These are phyloP conservation scores for Nymphalis c-album DNA, from an alignment of 2,888 invertebrate genomes.

Conservation along the genomic window DNA sequence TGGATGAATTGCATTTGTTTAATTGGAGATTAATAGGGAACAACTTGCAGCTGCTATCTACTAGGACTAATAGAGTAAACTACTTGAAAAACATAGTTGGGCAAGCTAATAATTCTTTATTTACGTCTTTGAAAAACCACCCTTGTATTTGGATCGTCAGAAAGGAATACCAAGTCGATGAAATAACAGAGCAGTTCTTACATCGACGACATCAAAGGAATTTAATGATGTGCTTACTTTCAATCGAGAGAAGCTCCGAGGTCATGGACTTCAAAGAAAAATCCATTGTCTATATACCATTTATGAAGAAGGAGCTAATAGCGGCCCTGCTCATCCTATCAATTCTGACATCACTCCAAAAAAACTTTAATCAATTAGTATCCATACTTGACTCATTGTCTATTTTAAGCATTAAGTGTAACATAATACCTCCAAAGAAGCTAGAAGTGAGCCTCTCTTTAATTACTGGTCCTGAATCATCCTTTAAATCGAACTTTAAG, in stretches of 20 bases:
- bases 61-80: neutral
- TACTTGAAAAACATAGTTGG: neutral
- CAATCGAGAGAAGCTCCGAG: neutral
- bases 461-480: conserved; percentile 4
- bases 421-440: conserved; percentile 12
- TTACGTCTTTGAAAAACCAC: neutral
- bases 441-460: conserved; percentile 6
- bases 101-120: neutral
- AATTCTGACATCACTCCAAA: conserved; percentile 10
- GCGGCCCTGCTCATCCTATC: neutral
- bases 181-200: neutral
- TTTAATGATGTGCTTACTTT: neutral
- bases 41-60: neutral
- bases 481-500: neutral
- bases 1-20: neutral
- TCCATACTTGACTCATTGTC: conserved; percentile 6
- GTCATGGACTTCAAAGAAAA: neutral
- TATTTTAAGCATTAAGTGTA: conserved; percentile 7
- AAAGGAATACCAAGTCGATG: neutral
- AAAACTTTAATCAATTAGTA: conserved; percentile 14
- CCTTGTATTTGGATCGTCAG: neutral
- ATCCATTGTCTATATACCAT: neutral
- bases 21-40: neutral
- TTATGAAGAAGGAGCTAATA: neutral
- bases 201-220: neutral